Conservation (phyloP, 2,888 invertebrate genomes). For the Frankliniella intonsa region DNA sequence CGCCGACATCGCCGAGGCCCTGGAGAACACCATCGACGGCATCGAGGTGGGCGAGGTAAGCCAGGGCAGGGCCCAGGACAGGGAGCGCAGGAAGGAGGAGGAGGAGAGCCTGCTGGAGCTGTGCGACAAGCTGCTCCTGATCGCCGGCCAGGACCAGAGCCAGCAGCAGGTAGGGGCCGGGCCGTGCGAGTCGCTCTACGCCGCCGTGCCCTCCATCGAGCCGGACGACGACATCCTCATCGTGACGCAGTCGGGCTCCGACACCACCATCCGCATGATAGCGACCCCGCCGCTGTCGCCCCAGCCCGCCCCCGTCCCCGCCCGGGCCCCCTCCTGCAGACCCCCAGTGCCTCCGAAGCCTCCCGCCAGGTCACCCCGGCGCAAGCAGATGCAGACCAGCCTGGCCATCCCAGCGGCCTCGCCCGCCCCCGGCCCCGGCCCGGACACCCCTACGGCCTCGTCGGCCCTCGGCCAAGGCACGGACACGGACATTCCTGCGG, state of each 20-base stretch:
- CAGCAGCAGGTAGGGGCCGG: neutral
- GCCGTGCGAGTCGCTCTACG: neutral
- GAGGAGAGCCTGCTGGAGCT: neutral
- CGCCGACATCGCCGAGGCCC: neutral
- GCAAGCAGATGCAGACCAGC: neutral
- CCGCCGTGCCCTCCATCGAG: neutral
- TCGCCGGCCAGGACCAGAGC: neutral
- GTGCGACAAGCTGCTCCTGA: neutral
- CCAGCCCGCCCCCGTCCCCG: neutral
- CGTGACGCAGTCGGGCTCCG: neutral
- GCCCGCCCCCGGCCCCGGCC: neutral
- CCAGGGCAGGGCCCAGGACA: neutral
- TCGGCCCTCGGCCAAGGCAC: no score
- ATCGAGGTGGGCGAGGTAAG: neutral
- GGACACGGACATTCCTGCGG: no score
- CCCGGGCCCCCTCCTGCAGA: neutral
- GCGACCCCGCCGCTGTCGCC: neutral
- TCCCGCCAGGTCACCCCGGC: conserved; percentile 7
- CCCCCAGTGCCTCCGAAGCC: neutral
- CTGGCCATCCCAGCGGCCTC: neutral
- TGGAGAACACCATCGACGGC: conserved; percentile 8
- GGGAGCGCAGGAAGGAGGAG: neutral
- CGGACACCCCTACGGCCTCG: no score
- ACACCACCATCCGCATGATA: neutral
- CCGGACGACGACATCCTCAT: conserved; percentile 12